phyloP scores from a whole-genome alignment of 2,113 vertebrate genomes.

The Bubo bubo region DNA sequence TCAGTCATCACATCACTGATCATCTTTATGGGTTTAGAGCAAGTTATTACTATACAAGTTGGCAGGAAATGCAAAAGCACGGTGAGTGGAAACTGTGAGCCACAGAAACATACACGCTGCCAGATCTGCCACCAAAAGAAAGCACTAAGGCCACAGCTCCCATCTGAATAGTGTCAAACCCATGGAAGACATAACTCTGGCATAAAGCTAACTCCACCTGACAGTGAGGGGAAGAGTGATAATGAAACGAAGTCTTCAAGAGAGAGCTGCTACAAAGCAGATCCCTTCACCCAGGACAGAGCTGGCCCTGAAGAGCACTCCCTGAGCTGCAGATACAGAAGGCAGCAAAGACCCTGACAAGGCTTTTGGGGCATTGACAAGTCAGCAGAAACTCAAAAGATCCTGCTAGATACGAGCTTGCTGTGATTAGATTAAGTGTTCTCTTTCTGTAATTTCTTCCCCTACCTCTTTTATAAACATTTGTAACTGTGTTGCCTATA shows the following conservation, averaged over 20 bases:
- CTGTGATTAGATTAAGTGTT: slow-evolving; percentile 54
- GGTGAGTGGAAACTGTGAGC: background rate
- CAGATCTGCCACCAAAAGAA: background rate
- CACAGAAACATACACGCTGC: background rate
- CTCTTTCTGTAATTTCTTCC: slow-evolving; percentile 6
- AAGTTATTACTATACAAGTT: background rate
- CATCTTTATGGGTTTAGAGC: background rate
- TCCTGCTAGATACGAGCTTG: background rate
- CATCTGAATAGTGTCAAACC: background rate
- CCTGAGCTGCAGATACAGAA: background rate
- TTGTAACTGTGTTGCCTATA: slow-evolving; percentile 13
- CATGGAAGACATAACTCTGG: rapidly evolving
- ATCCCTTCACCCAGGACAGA: background rate
- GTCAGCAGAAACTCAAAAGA: background rate
- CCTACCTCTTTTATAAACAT: slow-evolving; percentile 41
- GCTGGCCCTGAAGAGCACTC: background rate
- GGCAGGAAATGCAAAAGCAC: background rate
- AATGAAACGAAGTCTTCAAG: background rate
- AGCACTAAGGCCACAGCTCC: background rate
- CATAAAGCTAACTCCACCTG: background rate
- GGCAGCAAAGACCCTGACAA: background rate
- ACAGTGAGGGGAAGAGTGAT: background rate
- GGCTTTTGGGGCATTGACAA: background rate
- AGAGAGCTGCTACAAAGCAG: background rate
- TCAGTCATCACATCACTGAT: background rate